Conservation (phyloP, 2,113 vertebrate genomes). For the Cichladusa arquata region DNA sequence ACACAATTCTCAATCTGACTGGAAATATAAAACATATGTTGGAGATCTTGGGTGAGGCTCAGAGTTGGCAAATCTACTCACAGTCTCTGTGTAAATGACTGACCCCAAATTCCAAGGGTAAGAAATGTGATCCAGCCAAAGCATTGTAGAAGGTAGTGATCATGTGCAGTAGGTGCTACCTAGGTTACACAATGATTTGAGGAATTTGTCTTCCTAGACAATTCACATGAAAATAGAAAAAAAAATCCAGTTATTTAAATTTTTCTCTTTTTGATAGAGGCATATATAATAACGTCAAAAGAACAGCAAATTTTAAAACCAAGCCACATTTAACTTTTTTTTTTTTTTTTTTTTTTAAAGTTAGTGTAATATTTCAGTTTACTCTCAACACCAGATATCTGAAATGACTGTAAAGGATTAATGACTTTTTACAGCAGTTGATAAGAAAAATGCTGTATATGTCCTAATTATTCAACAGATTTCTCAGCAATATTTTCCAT, state of each 20-base stretch:
- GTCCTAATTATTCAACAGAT: background rate
- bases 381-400: background rate
- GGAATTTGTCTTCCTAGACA: background rate
- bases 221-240: background rate
- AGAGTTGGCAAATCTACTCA: background rate
- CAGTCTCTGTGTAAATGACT: background rate
- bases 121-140: background rate
- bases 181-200: background rate
- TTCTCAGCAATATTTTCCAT: background rate
- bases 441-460: background rate
- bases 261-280: background rate
- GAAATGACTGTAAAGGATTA: background rate
- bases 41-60: background rate
- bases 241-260: background rate
- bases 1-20: background rate
- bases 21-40: background rate
- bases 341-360: background rate
- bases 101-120: background rate
- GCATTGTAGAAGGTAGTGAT: background rate
- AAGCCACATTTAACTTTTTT: background rate
- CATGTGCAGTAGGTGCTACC: background rate
- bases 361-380: background rate
- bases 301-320: background rate
- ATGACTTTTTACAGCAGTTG: background rate
- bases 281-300: background rate